phyloP scores from a whole-genome alignment of 2,888 invertebrate species.

The Amphipoea oculea region DNA sequence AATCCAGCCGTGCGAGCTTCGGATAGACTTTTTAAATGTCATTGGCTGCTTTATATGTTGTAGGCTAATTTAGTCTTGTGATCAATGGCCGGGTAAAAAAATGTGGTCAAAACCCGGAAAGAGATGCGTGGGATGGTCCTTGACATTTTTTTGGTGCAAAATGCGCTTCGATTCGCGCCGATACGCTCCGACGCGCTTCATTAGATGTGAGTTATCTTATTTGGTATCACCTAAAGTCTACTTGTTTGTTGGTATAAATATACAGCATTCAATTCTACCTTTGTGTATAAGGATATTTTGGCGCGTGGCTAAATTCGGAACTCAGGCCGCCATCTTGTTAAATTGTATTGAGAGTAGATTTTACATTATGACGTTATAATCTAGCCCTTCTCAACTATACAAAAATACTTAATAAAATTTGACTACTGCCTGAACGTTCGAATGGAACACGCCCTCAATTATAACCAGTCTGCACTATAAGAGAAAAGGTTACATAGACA shows the following conservation, averaged over 20 bases:
- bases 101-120: constrained; percentile 14
- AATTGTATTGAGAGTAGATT: too few relatives aligned
- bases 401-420: too few relatives aligned
- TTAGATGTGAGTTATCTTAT: background rate
- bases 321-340: too few relatives aligned
- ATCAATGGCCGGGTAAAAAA: constrained; percentile 11
- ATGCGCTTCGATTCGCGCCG: background rate
- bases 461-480: too few relatives aligned
- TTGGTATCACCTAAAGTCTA: background rate
- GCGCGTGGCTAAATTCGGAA: too few relatives aligned
- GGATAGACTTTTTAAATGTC: constrained; percentile 12
- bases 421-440: too few relatives aligned
- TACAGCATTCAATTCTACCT: background rate
- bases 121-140: constrained; percentile 10
- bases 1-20: too few relatives aligned
- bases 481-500: too few relatives aligned
- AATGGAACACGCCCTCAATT: too few relatives aligned
- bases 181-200: background rate
- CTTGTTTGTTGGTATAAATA: background rate
- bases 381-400: too few relatives aligned
- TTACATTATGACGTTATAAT: too few relatives aligned
- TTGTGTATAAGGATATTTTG: background rate
- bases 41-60: background rate
- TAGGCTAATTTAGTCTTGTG: background rate
- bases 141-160: constrained; percentile 24